These are phyloP conservation scores for Odontothrips loti DNA, from an alignment of 2,888 invertebrate genomes.

Conservation along the genomic window DNA sequence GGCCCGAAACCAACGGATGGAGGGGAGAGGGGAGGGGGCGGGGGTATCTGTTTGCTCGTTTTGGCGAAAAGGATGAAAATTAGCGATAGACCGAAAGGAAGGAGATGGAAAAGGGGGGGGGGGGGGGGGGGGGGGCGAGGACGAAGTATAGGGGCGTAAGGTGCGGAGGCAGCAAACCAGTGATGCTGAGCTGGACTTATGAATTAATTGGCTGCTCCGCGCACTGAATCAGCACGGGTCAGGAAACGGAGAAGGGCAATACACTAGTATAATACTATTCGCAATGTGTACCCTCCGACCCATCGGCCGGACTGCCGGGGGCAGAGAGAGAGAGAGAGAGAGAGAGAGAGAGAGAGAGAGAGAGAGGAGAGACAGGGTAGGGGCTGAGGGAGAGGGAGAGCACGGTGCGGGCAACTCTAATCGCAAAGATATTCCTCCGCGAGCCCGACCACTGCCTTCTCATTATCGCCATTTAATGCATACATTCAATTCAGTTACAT, in stretches of 20 bases:
- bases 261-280: no score
- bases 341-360: neutral
- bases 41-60: neutral
- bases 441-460: no score
- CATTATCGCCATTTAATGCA: no score
- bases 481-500: no score
- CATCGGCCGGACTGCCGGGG: no score
- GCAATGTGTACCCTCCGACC: no score
- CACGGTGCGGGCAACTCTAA: no score
- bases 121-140: neutral
- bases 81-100: neutral
- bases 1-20: no score
- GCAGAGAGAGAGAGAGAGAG: neutral
- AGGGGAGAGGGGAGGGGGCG: no score
- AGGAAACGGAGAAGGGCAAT: no score
- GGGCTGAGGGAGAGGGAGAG: neutral
- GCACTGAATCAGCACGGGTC: neutral
- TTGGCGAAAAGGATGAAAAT: neutral
- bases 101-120: neutral
- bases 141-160: neutral
- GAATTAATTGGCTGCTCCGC: constrained; percentile 8
- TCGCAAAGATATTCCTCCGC: no score
- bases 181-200: constrained; percentile 24
- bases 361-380: neutral
- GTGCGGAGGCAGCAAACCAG: neutral